A percentile compares a stretch with the other conserved stretches of the same genome.
phyloP scores from a whole-genome alignment of 2,113 vertebrate genomes.

The Ailuropoda melanoleuca region DNA sequence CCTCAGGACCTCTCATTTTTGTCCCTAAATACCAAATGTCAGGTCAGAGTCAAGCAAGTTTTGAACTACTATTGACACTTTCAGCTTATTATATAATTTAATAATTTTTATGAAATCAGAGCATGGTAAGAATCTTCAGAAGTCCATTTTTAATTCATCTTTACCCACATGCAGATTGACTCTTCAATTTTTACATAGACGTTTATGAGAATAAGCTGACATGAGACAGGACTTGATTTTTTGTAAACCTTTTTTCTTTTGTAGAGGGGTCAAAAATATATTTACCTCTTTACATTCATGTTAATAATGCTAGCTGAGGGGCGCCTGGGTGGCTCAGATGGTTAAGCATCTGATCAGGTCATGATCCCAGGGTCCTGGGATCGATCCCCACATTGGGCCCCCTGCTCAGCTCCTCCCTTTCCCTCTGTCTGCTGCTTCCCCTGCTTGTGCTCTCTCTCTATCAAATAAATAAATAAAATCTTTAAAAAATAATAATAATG shows the following conservation, averaged over 20 bases:
- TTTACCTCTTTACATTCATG: neutral
- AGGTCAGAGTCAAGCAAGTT: neutral
- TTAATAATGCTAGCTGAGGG: neutral
- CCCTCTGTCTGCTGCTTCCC: too few relatives aligned
- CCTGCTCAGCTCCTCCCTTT: too few relatives aligned
- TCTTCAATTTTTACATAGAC: neutral
- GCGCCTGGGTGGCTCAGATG: too few relatives aligned
- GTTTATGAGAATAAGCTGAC: neutral
- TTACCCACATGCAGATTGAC: neutral
- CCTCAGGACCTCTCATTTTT: neutral
- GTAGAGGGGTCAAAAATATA: neutral
- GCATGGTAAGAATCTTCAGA: neutral
- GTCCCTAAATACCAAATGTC: neutral
- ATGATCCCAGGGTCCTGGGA: too few relatives aligned
- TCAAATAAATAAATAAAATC: too few relatives aligned
- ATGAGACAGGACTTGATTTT: neutral
- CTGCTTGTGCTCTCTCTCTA: too few relatives aligned
- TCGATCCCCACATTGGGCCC: too few relatives aligned
- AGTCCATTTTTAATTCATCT: neutral
- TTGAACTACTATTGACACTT: neutral
- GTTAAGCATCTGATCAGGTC: too few relatives aligned
- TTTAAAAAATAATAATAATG: neutral
- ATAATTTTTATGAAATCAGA: neutral
- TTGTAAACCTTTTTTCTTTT: neutral
- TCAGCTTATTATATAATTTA: neutral